Base-by-base conservation (phyloP, 2,888 invertebrate species). In the Drosophila affinis region DNA sequence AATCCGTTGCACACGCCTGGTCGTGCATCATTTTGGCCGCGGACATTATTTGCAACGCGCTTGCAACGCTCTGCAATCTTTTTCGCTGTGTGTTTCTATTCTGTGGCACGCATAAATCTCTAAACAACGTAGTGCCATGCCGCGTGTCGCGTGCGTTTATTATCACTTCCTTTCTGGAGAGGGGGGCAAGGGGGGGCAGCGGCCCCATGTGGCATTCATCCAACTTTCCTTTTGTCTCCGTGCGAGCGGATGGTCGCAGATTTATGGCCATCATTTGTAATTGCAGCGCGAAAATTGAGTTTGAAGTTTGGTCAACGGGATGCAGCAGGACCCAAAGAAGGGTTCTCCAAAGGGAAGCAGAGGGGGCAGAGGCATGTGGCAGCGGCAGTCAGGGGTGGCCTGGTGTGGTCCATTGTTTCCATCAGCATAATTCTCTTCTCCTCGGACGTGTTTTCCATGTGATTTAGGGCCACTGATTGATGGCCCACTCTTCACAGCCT, bases 221-320 rank as follows among this genome's bases (percentile, higher is more conserved):
- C 62, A 58, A 65, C 57, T 72, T 77, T 83, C 72, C 82, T 87
- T 76, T 87, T 87, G 88, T 85, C 86, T 84, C 63, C 53, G 24
- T 46, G 78, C 75, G 77, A 72, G 84, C 39, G 39, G 39, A 14
- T 39, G 39, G 39, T 39, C 14, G n/a, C 39, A 82, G 86, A 89
- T 90, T 89, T 89, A 90, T 90, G 73, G 87, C 87, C 82, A 79
- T 88, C 85, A 88, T 90, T 90, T 90, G 90, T 88, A 89, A 90
- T 88, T 90, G 90, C 80, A 85, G 83, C 78, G 80, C 87, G 76
- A 81, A 85, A 81, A 76, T 87, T 81, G 77, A 90, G 88, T 88
- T 89, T 89, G 88, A 90, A 84, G 86, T 82, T 77, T 79, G 61
- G 24, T 54, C 44, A 45, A 61, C 53, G 49, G 17, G 34, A 55